Percentiles rank a stretch among this genome's conserved stretches.
Evolutionary conservation across 1,140 invertebrate species (phyloP).

Genomic region (Euwallacea fornicatus): DNA sequence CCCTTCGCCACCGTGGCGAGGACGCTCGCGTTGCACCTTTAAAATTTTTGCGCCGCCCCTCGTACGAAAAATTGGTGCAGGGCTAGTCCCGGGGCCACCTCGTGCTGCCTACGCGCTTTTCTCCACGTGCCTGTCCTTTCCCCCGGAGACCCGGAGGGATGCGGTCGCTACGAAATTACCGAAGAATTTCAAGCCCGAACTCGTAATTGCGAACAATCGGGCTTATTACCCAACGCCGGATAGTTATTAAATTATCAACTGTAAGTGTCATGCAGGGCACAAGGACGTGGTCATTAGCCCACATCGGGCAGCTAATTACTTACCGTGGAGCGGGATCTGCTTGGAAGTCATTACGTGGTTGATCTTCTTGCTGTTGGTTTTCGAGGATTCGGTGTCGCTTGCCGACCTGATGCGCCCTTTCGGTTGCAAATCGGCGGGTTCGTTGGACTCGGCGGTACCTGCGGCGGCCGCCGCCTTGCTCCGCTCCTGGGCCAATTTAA

Average conservation of each 20-base stretch:
- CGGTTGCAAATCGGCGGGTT: slow-evolving; percentile 62
- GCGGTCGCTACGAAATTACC: neutral
- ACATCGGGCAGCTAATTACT: no score
- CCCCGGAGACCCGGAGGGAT: neutral
- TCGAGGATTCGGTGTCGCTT: slow-evolving; percentile 73
- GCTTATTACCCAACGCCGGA: neutral
- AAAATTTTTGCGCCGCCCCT: neutral
- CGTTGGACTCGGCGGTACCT: slow-evolving; percentile 4
- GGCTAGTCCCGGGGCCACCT: neutral
- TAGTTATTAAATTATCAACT: neutral
- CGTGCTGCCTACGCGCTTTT: neutral
- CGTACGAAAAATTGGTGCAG: neutral
- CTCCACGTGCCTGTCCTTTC: neutral
- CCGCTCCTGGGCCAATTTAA: slow-evolving; percentile 17
- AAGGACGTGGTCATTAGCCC: no score
- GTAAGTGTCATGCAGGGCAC: neutral
- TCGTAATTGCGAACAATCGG: no score
- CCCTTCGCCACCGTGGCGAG: no score
- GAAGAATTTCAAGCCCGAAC: no score
- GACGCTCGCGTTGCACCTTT: no score
- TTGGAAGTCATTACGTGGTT: slow-evolving; percentile 7
- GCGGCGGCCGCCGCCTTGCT: slow-evolving; percentile 62
- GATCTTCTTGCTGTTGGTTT: slow-evolving; percentile 57
- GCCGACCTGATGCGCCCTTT: slow-evolving; percentile 68
- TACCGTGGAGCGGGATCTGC: slow-evolving; percentile 39